These are phyloP conservation scores for Actinostola sp. DNA, from an alignment of 92 coral and sea anemone species.

Conservation along the genomic window DNA sequence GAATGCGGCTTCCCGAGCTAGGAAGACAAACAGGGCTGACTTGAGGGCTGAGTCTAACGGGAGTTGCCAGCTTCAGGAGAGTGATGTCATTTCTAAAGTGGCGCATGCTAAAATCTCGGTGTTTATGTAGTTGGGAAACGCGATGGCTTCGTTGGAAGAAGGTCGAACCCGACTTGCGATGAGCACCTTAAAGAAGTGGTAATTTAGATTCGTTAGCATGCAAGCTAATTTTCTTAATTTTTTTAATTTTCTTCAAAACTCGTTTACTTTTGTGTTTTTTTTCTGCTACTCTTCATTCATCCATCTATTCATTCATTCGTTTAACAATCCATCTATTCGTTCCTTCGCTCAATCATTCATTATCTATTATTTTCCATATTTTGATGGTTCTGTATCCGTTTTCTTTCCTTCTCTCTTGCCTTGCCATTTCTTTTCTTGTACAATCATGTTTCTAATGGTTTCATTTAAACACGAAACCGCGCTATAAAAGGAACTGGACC, in stretches of 20 bases:
- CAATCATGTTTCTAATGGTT: too few species aligned
- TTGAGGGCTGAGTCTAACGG: slow-evolving; percentile 27
- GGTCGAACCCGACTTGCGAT: slow-evolving; percentile 3
- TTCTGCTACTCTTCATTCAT: too few species aligned
- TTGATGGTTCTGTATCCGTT: too few species aligned
- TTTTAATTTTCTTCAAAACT: neutral
- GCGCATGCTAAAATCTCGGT: slow-evolving; percentile 31
- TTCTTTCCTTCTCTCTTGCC: too few species aligned
- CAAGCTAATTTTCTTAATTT: neutral
- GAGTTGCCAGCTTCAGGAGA: slow-evolving; percentile 38
- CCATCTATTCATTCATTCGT: too few species aligned
- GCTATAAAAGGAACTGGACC: too few species aligned
- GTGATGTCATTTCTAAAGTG: slow-evolving; percentile 52
- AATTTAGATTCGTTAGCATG: neutral
- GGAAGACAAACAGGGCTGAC: slow-evolving; percentile 54
- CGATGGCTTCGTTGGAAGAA: slow-evolving; percentile 19
- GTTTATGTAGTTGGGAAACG: slow-evolving; percentile 19
- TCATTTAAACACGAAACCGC: too few species aligned
- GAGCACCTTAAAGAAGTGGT: slow-evolving; percentile 25
- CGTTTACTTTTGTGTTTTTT: neutral
- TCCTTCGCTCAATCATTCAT: too few species aligned
- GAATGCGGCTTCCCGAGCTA: slow-evolving; percentile 24
- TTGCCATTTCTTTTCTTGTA: too few species aligned
- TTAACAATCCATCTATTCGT: too few species aligned
- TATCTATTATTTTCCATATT: too few species aligned